Evolutionary conservation across 2,888 invertebrate species (phyloP), one percentile per base, ranked within the genome.

Genomic region (Sphinx pinastri): DNA sequence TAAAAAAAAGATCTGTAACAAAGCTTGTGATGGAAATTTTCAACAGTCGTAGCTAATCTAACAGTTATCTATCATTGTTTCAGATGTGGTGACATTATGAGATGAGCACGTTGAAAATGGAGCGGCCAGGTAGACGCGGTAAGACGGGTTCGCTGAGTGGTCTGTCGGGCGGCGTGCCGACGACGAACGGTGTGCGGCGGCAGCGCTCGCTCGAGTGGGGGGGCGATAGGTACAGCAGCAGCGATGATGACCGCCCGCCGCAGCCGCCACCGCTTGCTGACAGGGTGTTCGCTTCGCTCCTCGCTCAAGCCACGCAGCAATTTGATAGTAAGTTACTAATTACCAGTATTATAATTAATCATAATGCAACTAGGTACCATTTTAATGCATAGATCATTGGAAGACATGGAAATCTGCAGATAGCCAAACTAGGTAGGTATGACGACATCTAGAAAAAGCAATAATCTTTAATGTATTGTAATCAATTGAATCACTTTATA

Each of bases 171-270:
- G 89, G 87, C 77, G 84, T 87, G 85, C 89, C 85, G 76, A 81
- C 83, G 58, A 81, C 84, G 45, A 82, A 84, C 70, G 81, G 83
- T 73, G 93, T 93, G 70, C 89, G 95, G 70, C 94, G 95, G 69
- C 95, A 95, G 86, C 94, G 95, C 79, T 95, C 95, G 82, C 90
- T 95, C 63, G 95, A 95, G 88, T 94, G 95, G 94, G 89, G 90
- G 72, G 95, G 95, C 74, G 94, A 95, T 83, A 88, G 95, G 73
- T 95, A 95, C 84, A 95, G 94, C 86, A 95, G 95, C 83, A 94
- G 94, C 75, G 94, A 94, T 76, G 95, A 93, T 77, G 91, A 94
- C 78, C 91, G 91, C 78, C 95, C 88, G 79, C 93, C 88, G 75
- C 94, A 89, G 81, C 94, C 88, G 73, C 95, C 89, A 69, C 95